phyloP scores from a whole-genome alignment of 1,140 invertebrate genomes.

The Cyrtorhinus lividipennis region DNA sequence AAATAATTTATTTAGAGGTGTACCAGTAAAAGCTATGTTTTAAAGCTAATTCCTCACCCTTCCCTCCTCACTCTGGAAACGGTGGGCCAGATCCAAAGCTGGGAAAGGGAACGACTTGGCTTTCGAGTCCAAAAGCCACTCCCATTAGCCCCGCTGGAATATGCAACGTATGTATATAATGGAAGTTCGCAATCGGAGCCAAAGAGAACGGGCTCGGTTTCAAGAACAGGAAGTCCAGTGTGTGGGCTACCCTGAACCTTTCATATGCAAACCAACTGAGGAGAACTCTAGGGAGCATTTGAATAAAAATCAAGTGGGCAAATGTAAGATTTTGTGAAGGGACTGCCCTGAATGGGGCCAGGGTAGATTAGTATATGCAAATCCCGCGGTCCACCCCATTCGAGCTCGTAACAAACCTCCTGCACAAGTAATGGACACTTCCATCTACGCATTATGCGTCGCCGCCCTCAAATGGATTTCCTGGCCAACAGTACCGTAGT shows the following conservation, averaged over 20 bases:
- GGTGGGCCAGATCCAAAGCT: background rate
- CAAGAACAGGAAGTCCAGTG: constrained; percentile 3
- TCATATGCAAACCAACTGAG: background rate
- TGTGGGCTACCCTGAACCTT: background rate
- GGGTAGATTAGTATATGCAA: constrained; percentile 1
- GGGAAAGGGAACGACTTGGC: background rate
- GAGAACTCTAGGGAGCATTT: background rate
- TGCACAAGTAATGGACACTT: background rate
- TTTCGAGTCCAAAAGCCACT: background rate
- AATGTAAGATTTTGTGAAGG: constrained; percentile 5
- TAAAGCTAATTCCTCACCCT: background rate
- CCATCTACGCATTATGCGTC: background rate
- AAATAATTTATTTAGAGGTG: background rate
- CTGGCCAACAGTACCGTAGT: background rate
- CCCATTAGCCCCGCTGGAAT: constrained; percentile 1
- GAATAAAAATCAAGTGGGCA: constrained; percentile 2
- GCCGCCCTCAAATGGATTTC: background rate
- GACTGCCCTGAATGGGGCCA: background rate
- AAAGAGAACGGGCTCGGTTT: background rate
- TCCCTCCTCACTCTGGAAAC: background rate
- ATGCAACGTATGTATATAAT: background rate
- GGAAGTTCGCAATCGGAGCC: background rate
- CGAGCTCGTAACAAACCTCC: background rate
- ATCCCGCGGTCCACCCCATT: background rate
- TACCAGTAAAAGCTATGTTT: background rate